Base-by-base conservation (phyloP, 1,140 invertebrate species). In the Orussus abietinus region DNA sequence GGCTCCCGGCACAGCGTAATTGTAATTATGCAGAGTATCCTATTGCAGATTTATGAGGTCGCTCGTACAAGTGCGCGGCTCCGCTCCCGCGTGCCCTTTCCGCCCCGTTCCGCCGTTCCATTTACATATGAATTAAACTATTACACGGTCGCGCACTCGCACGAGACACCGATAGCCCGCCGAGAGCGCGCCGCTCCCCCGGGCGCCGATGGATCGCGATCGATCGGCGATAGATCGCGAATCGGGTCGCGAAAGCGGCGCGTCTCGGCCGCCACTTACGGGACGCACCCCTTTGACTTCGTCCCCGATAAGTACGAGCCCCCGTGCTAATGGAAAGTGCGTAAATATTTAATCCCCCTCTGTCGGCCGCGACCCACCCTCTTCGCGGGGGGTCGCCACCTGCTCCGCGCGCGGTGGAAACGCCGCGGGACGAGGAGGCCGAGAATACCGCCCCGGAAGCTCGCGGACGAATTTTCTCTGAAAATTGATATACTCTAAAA, bases 111-210 rank as follows among this genome's bases (percentile, higher is more conserved):
- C 55, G 50, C 58, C 49, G 53, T 52, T 59, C 54, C 60, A 66
- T 67, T 67, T 67, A 62, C 64, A 67, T 67, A 66, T 66, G 64
- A 67, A 66, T 67, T 66, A 62, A 67, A 64, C 63, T 64, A 64
- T 67, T 65, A 65, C 59, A 51, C 47, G 55, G 51, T 49, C 44
- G 38, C 42, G 53, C 51, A 45, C 37, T 42, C 49, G 50, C 42
- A 39, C 46, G 33, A 31, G 44, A 42, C 39, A 42, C 49, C 12
- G 25, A 28, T 49, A 46, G 38, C 46, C 41, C 40, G 43, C 41
- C 21, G 10, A 25, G 11, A 35, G 33, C 33, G 18, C 17, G 15
- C 33, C 18, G 33, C 35, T 10, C 22, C 26, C 35, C 22, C 11
- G n/a, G n/a, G n/a, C n/a, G n/a, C n/a, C n/a, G n/a, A n/a, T n/a